These are phyloP conservation scores for Sitta europaea DNA, from an alignment of 2,113 vertebrate genomes.

Conservation along the genomic window DNA sequence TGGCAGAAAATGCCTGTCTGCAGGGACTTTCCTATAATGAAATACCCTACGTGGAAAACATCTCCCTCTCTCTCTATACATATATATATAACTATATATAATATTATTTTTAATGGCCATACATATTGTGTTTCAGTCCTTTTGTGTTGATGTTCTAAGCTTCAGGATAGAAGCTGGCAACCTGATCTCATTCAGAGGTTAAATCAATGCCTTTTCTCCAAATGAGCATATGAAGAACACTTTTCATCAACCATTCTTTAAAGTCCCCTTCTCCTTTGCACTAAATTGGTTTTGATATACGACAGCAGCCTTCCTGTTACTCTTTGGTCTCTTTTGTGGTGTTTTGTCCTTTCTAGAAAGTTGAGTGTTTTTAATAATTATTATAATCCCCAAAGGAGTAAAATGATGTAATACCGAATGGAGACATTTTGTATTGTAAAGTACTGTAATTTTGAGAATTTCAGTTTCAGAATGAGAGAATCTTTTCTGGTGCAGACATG, in stretches of 20 bases:
- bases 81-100: constrained; percentile 37
- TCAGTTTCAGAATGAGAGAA: not conserved
- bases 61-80: not conserved
- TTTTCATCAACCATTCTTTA: not conserved
- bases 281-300: constrained; percentile 52
- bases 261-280: constrained; percentile 54
- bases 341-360: constrained; percentile 59
- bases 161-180: constrained; percentile 58
- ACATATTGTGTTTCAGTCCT: constrained; percentile 45
- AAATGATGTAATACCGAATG: constrained; percentile 43
- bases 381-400: constrained; percentile 62
- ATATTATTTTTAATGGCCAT: constrained; percentile 59
- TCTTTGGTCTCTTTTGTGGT: constrained; percentile 41
- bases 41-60: not conserved
- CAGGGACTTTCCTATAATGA: constrained; percentile 44
- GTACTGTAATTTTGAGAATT: constrained; percentile 28
- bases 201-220: constrained; percentile 58
- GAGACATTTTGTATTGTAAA: constrained; percentile 54
- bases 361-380: constrained; percentile 54
- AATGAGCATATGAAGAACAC: not conserved
- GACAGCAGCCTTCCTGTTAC: constrained; percentile 15
- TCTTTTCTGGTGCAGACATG: not conserved
- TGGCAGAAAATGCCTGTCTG: not conserved
- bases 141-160: constrained; percentile 42
- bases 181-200: constrained; percentile 62